phyloP scores from a whole-genome alignment of 2,888 invertebrate genomes.

The Luperina testacea region DNA sequence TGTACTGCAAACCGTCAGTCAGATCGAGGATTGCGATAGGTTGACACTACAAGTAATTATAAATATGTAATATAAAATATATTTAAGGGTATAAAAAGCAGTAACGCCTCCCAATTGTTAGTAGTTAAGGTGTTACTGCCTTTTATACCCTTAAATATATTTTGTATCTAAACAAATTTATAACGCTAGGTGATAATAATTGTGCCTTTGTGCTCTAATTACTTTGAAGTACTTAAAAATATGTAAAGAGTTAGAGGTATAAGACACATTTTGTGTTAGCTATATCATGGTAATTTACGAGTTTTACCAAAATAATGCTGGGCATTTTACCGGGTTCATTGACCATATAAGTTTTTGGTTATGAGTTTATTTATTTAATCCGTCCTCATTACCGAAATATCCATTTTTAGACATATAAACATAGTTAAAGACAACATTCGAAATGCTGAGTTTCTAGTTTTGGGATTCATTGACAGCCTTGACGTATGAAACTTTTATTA shows the following conservation, averaged over 20 bases:
- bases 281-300: background rate
- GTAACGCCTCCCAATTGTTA: background rate
- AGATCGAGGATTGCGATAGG: background rate
- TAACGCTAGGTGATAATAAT: constrained; percentile 4
- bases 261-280: background rate
- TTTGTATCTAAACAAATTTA: background rate
- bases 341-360: background rate
- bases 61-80: constrained; percentile 3
- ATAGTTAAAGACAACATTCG: background rate
- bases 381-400: background rate
- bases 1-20: constrained; percentile 18
- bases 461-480: background rate
- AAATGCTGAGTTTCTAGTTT: background rate
- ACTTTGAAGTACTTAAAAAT: background rate
- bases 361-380: constrained; percentile 1
- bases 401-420: background rate
- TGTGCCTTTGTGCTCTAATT: constrained; percentile 12
- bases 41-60: background rate
- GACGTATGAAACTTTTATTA: constrained; percentile 11
- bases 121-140: background rate
- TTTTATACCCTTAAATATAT: constrained; percentile 3
- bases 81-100: background rate
- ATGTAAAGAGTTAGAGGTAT: background rate
- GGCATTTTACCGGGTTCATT: background rate
- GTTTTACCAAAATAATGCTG: background rate